Percentiles rank a stretch among this genome's conserved stretches.
Conservation (phyloP, 2,113 vertebrate genomes). For the Kobus ellipsiprymnus region DNA sequence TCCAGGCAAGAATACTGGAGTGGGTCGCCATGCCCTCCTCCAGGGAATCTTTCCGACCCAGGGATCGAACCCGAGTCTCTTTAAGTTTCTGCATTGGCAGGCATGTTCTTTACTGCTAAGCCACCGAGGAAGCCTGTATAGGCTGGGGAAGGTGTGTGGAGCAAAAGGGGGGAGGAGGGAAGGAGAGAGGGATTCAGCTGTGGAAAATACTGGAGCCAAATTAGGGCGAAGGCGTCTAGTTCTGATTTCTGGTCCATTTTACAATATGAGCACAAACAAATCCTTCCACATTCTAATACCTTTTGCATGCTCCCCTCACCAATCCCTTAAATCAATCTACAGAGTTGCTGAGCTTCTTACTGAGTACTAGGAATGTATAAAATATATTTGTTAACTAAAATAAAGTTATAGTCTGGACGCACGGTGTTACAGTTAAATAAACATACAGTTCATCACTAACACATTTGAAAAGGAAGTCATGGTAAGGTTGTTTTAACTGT, state of each 20-base stretch:
- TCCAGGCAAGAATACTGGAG: neutral
- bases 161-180: neutral
- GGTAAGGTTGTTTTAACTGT: neutral
- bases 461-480: conserved; percentile 14
- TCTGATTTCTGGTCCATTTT: conserved; percentile 23
- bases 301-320: neutral
- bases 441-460: neutral
- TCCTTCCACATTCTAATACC: neutral
- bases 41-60: neutral
- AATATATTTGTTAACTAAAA: neutral
- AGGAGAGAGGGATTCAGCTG: neutral
- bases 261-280: neutral
- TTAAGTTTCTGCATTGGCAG: neutral
- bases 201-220: conserved; percentile 9
- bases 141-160: neutral
- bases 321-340: neutral
- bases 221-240: neutral
- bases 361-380: neutral
- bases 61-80: neutral
- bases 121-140: neutral
- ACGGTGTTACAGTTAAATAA: neutral
- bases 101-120: neutral
- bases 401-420: neutral
- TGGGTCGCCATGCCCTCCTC: neutral
- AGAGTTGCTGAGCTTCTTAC: neutral